Evolutionary conservation across 2,797 vertebrate genomes (phyloP).

Genomic region (Spinus pinus): DNA sequence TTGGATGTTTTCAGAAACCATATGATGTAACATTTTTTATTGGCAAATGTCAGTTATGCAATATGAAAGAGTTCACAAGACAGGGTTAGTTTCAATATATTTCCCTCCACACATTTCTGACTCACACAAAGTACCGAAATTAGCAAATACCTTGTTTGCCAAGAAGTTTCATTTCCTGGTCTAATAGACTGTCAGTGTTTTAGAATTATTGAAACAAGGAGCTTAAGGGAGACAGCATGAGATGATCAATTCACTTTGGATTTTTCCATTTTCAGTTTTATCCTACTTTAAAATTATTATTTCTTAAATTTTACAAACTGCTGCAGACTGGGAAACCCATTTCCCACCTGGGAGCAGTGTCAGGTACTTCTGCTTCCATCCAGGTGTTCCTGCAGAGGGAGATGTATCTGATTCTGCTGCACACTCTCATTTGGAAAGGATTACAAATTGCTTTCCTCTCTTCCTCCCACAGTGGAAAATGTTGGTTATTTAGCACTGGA

Average conservation of each 20-base stretch:
- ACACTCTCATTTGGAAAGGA: background rate
- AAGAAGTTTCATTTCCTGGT: conserved; percentile 59
- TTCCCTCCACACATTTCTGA: conserved; percentile 63
- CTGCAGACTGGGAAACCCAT: background rate
- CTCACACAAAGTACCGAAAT: conserved; percentile 56
- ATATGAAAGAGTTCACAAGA: conserved; percentile 52
- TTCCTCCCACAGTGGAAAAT: background rate
- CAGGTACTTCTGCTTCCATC: background rate
- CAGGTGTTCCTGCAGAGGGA: background rate
- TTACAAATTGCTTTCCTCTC: background rate
- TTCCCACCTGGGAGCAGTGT: background rate
- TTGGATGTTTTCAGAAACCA: conserved; percentile 5
- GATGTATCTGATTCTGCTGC: background rate
- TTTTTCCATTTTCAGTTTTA: background rate
- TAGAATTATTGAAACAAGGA: conserved; percentile 21
- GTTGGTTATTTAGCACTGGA: background rate
- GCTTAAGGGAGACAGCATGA: background rate
- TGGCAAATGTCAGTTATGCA: conserved; percentile 67
- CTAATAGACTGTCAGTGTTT: conserved; percentile 54
- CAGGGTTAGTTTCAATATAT: conserved; percentile 49
- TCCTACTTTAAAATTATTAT: background rate
- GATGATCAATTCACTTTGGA: background rate
- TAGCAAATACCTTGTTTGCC: conserved; percentile 63
- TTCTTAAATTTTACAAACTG: background rate
- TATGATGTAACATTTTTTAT: conserved; percentile 19